Base-by-base conservation (phyloP, 23 tunicate species). In the Phallusia fumigata region DNA sequence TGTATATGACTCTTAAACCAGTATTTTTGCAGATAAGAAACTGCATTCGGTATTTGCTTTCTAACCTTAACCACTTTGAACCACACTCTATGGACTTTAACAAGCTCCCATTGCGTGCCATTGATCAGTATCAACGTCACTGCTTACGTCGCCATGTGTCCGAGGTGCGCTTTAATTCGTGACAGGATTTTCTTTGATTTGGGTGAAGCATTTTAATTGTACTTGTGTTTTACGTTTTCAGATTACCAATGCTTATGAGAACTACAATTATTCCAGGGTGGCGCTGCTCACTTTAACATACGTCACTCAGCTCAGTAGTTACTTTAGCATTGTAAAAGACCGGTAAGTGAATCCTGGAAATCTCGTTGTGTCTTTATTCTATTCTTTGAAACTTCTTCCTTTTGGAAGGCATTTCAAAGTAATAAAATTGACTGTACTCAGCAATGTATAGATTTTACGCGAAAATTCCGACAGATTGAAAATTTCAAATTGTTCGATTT, bases 321-420 rank as follows among this genome's bases (percentile, higher is more conserved):
- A 89, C 74, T 94, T 94, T 85, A 53, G 83, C 52, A 79, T 79
- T 50, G 52, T 94, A 15, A 94, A 94, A 89, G 98, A 94, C 80
- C 78, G 98, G 98, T 94, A 50, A 58, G 80, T 85, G 33, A n/a
- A 24, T 6, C 69, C 69, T 6, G 28, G 28, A n/a, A 58, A 58
- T 24, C 69, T 6, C 69, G n/a, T n/a, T n/a, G 13, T 13, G 16
- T 16, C 13, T 58, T 22, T 58, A 13, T 58, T 58, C 69, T 40
- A 40, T 5, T 16, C 69, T 21, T 58, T 58, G 69, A 6, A 1
- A 58, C 69, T 24, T 8, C 16, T 58, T 58, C 28, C 13, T 58
- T 40, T n/a, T n/a, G n/a, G n/a, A n/a, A n/a, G n/a, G n/a, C n/a
- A n/a, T n/a, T n/a, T n/a, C n/a, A n/a, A n/a, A n/a, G n/a, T n/a